Percentiles rank a stretch among this genome's conserved stretches.
These are phyloP conservation scores for Oncorhynchus tshawytscha DNA, from an alignment of 2,113 vertebrate genomes.

Conservation along the genomic window DNA sequence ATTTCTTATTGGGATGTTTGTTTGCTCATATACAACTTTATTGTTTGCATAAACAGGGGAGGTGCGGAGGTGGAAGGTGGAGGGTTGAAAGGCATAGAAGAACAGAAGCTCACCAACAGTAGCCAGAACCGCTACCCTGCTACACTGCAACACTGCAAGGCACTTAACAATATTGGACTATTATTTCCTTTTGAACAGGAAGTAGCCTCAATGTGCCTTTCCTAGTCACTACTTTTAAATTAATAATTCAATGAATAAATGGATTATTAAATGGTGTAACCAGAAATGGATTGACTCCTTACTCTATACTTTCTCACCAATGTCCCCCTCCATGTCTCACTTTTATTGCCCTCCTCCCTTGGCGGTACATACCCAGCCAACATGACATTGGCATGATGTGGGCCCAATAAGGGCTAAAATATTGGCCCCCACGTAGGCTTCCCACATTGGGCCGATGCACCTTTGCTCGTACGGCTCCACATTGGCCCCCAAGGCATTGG, in stretches of 20 bases:
- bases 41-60: conserved; percentile 54
- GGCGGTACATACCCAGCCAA: too few relatives aligned
- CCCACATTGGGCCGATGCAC: too few relatives aligned
- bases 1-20: conserved; percentile 39
- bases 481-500: too few relatives aligned
- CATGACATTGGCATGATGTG: too few relatives aligned
- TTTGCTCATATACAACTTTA: conserved; percentile 39
- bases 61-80: conserved; percentile 7
- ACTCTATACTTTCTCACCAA: conserved; percentile 66
- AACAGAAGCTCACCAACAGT: conserved; percentile 35
- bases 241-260: conserved; percentile 78
- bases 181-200: conserved; percentile 66
- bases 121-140: neutral
- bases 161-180: conserved; percentile 60
- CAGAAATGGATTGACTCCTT: conserved; percentile 55
- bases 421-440: too few relatives aligned
- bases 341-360: neutral
- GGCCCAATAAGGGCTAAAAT: too few relatives aligned
- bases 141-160: conserved; percentile 11
- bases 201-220: conserved; percentile 70
- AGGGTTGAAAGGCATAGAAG: conserved; percentile 33
- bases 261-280: conserved; percentile 75
- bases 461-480: too few relatives aligned
- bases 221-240: conserved; percentile 64
- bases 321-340: neutral